Conservation (phyloP, 2,797 vertebrate genomes). For the Columba guinea region DNA sequence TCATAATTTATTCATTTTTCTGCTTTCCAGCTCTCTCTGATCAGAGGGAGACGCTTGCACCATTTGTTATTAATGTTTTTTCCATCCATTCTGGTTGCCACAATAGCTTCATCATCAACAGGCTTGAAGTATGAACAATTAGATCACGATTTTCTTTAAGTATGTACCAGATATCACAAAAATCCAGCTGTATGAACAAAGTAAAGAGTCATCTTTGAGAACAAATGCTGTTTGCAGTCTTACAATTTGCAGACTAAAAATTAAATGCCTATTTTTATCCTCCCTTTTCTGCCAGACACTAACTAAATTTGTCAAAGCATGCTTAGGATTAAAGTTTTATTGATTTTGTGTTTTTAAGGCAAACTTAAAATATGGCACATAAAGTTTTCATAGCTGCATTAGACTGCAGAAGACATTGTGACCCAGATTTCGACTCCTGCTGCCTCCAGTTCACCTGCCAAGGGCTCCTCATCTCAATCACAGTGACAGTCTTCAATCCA, state of each 20-base stretch:
- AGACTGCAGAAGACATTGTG: not conserved
- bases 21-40: not conserved
- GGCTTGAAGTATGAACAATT: slow-evolving; percentile 25
- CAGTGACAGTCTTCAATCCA: not conserved
- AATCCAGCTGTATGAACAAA: slow-evolving; percentile 57
- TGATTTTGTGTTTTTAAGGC: not conserved
- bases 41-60: not conserved
- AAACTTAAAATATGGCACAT: not conserved
- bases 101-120: not conserved
- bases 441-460: not conserved
- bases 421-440: not conserved
- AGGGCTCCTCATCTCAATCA: not conserved
- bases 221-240: slow-evolving; percentile 44
- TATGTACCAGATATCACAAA: slow-evolving; percentile 22
- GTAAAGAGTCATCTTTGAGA: not conserved
- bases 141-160: slow-evolving; percentile 27
- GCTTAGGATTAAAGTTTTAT: slow-evolving; percentile 30
- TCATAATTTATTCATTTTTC: not conserved
- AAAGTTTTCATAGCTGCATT: not conserved
- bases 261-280: slow-evolving; percentile 59
- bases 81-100: not conserved
- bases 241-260: slow-evolving; percentile 55
- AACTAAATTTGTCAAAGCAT: slow-evolving; percentile 30
- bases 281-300: slow-evolving; percentile 1
- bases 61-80: not conserved